Percentiles rank a stretch among this genome's conserved stretches.
phyloP scores from a whole-genome alignment of 2,888 invertebrate genomes.

The Anorthoa munda region DNA sequence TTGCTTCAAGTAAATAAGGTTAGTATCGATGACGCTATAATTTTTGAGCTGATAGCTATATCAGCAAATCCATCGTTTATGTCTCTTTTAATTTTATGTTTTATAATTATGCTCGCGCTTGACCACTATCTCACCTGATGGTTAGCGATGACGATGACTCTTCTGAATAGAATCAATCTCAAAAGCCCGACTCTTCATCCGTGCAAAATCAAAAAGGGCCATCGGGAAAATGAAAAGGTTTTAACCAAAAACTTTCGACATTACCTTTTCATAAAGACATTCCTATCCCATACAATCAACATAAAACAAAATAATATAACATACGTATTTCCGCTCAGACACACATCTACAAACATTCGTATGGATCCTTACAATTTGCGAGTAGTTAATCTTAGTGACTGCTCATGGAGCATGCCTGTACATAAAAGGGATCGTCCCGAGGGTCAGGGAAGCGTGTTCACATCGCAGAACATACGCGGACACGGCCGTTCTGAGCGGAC shows the following conservation, averaged over 20 bases:
- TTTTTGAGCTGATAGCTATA: neutral
- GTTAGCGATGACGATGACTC: neutral
- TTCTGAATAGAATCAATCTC: neutral
- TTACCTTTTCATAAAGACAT: neutral
- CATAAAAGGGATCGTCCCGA: constrained; percentile 60
- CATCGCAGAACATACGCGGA: constrained; percentile 58
- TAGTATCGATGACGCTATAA: neutral
- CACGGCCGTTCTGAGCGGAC: constrained; percentile 11
- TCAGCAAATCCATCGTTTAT: neutral
- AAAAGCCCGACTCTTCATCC: neutral
- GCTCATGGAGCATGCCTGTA: constrained; percentile 49
- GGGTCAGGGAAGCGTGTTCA: constrained; percentile 60
- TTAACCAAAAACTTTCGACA: neutral
- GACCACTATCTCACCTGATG: too few relatives aligned
- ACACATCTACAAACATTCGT: constrained; percentile 23
- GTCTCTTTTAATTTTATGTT: neutral
- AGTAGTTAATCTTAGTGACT: constrained; percentile 50
- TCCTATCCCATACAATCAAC: constrained; percentile 16
- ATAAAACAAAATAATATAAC: constrained; percentile 23
- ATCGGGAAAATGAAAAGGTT: neutral
- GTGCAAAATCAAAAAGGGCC: neutral
- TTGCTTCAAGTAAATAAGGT: too few relatives aligned
- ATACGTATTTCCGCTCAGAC: constrained; percentile 21
- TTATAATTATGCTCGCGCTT: too few relatives aligned
- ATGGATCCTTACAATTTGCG: constrained; percentile 33